phyloP scores from a whole-genome alignment of 2,888 invertebrate genomes.

The Corbicula japonica region DNA sequence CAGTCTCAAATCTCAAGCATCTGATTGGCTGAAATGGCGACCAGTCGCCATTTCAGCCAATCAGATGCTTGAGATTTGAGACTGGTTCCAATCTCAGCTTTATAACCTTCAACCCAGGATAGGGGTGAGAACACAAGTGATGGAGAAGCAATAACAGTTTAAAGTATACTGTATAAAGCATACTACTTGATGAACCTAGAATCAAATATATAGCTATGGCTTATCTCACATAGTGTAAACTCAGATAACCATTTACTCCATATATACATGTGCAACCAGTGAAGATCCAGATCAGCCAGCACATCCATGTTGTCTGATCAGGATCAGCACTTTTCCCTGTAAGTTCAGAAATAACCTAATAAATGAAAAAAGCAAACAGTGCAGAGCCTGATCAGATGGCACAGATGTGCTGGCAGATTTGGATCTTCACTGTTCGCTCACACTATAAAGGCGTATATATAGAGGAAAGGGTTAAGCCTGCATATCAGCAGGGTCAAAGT shows the following conservation, averaged over 20 bases:
- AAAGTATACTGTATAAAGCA: slow-evolving; percentile 6
- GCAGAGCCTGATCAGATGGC: too few relatives aligned
- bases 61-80: too few relatives aligned
- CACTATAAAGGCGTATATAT: too few relatives aligned
- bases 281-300: background rate
- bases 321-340: background rate
- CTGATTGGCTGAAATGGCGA: too few relatives aligned
- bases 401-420: too few relatives aligned
- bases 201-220: slow-evolving; percentile 3
- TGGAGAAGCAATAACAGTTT: slow-evolving; percentile 8
- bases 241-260: background rate
- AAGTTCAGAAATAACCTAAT: background rate
- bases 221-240: background rate
- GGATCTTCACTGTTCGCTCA: too few relatives aligned
- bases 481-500: too few relatives aligned
- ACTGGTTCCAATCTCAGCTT: too few relatives aligned
- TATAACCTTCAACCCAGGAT: too few relatives aligned
- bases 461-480: too few relatives aligned
- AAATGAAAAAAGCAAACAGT: background rate
- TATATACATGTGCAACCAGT: background rate
- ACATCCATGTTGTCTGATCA: background rate
- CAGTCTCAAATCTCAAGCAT: too few relatives aligned
- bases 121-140: slow-evolving; percentile 7
- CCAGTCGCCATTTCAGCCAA: too few relatives aligned
- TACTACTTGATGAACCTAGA: slow-evolving; percentile 12